A percentile compares a stretch with the other conserved stretches of the same genome.
Evolutionary conservation across 2,113 vertebrate species (phyloP).

Genomic region (Datnioides undecimradiatus): DNA sequence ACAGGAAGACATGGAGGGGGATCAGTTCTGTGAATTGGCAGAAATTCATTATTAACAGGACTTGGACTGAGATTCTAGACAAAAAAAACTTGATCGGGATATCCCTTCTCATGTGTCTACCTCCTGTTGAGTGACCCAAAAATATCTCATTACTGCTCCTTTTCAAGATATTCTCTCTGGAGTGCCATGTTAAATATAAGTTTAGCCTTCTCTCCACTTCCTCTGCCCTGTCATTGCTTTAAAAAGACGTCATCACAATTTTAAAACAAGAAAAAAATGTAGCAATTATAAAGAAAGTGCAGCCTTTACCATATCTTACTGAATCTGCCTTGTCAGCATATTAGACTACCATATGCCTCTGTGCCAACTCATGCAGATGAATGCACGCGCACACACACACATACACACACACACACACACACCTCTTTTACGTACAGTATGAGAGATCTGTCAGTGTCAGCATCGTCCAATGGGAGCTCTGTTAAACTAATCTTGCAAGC

Average conservation of each 20-base stretch:
- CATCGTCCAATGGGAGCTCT: slow-evolving; percentile 40
- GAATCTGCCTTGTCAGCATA: slow-evolving; percentile 32
- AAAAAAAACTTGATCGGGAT: slow-evolving; percentile 17
- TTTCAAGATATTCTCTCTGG: neutral
- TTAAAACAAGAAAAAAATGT: neutral
- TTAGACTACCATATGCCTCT: slow-evolving; percentile 2
- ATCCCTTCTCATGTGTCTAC: slow-evolving; percentile 7
- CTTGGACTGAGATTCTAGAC: slow-evolving; percentile 22
- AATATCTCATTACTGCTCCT: slow-evolving; percentile 14
- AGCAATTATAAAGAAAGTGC: neutral
- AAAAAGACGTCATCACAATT: neutral
- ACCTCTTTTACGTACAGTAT: slow-evolving; percentile 21
- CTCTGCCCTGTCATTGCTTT: neutral
- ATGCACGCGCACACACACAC: neutral
- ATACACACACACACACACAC: slow-evolving; percentile 10
- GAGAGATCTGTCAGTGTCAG: slow-evolving; percentile 53
- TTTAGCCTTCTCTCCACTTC: neutral
- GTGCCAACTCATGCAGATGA: slow-evolving; percentile 26
- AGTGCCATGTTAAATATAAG: neutral
- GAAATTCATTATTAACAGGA: neutral
- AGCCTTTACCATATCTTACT: neutral
- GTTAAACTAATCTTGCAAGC: slow-evolving; percentile 66
- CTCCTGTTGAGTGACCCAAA: slow-evolving; percentile 29
- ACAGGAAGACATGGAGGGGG: neutral
- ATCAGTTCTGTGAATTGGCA: neutral